These are phyloP conservation scores for Druon quercuslanigerum DNA, from an alignment of 1,140 invertebrate genomes.

Conservation along the genomic window DNA sequence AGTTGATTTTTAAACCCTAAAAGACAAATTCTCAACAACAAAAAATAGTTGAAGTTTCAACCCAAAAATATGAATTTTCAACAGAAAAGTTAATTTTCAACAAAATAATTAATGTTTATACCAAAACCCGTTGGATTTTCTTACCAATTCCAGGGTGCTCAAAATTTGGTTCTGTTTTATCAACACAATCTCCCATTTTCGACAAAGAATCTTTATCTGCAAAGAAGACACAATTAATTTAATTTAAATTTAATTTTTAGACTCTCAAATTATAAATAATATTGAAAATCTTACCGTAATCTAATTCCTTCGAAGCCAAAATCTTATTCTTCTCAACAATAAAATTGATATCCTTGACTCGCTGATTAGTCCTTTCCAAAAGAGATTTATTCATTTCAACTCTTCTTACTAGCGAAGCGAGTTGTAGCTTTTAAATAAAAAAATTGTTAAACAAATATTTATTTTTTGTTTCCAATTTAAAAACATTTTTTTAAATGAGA, in stretches of 20 bases:
- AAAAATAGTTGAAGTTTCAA: too few species aligned
- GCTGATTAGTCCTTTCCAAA: slow-evolving; percentile 50
- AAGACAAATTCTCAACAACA: too few species aligned
- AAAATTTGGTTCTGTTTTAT: slow-evolving; percentile 25
- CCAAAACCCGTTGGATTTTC: too few species aligned
- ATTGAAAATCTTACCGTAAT: slow-evolving; percentile 34
- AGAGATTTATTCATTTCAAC: slow-evolving; percentile 53
- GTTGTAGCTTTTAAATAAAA: slow-evolving; percentile 48
- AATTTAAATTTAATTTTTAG: too few species aligned
- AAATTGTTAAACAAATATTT: slow-evolving; percentile 25
- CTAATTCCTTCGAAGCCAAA: slow-evolving; percentile 36
- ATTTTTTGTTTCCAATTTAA: not conserved
- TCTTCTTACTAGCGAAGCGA: slow-evolving; percentile 48
- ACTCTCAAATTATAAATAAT: too few species aligned
- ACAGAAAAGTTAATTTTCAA: too few species aligned
- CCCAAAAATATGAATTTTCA: too few species aligned
- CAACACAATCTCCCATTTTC: not conserved
- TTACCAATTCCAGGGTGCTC: slow-evolving; percentile 42
- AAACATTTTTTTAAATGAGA: slow-evolving; percentile 16
- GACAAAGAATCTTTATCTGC: slow-evolving; percentile 30
- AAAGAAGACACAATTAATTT: not conserved
- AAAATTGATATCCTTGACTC: slow-evolving; percentile 50
- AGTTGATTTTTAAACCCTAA: too few species aligned
- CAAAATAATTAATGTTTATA: too few species aligned
- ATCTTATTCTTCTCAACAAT: slow-evolving; percentile 43